Conservation (phyloP, 2,113 vertebrate genomes). For the Oncorhynchus nerka region DNA sequence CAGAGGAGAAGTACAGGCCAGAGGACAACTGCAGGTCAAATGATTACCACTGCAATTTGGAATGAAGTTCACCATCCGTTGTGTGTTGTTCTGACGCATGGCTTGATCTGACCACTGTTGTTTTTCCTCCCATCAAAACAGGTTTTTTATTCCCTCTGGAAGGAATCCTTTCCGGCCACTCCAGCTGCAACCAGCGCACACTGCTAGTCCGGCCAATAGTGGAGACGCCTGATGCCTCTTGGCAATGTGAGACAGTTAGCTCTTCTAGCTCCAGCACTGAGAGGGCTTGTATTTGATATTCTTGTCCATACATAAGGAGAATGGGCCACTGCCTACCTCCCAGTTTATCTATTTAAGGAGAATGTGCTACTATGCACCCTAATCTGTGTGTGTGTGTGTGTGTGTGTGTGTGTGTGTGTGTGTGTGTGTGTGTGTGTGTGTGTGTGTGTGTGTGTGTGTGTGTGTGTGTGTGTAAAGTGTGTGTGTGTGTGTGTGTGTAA, state of each 20-base stretch:
- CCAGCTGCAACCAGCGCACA: slow-evolving; percentile 68
- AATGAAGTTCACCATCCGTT: background rate
- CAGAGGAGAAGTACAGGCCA: background rate
- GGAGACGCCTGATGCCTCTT: slow-evolving; percentile 7
- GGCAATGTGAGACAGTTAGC: slow-evolving; percentile 38
- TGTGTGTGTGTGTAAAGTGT: slow-evolving; percentile 10
- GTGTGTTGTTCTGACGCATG: slow-evolving; percentile 34
- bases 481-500: slow-evolving; percentile 7
- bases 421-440: slow-evolving; percentile 14
- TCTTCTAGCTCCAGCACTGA: slow-evolving; percentile 53
- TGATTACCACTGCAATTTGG: background rate
- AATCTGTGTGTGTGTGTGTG: slow-evolving; percentile 1
- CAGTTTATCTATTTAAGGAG: background rate
- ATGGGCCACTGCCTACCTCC: slow-evolving; percentile 1
- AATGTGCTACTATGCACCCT: slow-evolving; percentile 10
- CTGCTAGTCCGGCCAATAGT: slow-evolving; percentile 51
- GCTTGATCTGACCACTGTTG: slow-evolving; percentile 53
- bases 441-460: slow-evolving; percentile 7
- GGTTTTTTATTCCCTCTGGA: slow-evolving; percentile 46
- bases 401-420: slow-evolving; percentile 7
- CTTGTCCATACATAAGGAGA: slow-evolving; percentile 23
- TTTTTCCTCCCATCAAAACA: slow-evolving; percentile 54
- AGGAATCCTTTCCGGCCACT: slow-evolving; percentile 54
- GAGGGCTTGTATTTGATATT: slow-evolving; percentile 42
- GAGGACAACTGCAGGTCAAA: background rate